These are phyloP conservation scores for Lanistes nyassanus DNA, from an alignment of 1,140 invertebrate genomes.

Conservation along the genomic window DNA sequence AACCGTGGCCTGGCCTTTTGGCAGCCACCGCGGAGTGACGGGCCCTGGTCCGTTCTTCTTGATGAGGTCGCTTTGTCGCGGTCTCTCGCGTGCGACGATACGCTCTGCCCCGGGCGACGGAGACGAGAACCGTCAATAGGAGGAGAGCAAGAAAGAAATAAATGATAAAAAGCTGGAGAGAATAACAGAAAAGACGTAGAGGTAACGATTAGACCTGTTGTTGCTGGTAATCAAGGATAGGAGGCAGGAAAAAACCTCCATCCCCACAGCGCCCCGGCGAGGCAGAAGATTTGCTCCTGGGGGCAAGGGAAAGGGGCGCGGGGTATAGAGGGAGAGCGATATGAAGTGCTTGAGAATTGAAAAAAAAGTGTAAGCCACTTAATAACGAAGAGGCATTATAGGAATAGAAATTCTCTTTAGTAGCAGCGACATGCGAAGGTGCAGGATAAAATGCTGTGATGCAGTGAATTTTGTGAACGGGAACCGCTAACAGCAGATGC, in stretches of 20 bases:
- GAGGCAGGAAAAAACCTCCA: no score
- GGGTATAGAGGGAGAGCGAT: not conserved
- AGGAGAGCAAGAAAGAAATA: not conserved
- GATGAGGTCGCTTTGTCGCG: conserved; percentile 20
- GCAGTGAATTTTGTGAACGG: no score
- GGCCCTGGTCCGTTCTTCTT: conserved; percentile 3
- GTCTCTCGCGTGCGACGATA: not conserved
- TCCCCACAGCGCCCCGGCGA: no score
- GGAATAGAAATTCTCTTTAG: no score
- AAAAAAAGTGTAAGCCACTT: not conserved
- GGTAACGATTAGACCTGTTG: not conserved
- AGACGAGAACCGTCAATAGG: not conserved
- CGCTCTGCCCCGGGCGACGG: not conserved
- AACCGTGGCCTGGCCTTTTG: conserved; percentile 1
- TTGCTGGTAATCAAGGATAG: no score
- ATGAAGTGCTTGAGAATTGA: not conserved
- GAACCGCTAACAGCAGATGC: no score
- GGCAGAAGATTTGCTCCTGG: not conserved
- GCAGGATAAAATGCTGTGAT: no score
- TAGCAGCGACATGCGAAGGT: no score
- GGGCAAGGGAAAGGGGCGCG: not conserved
- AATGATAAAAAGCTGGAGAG: not conserved
- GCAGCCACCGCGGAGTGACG: not conserved
- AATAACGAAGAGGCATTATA: no score
- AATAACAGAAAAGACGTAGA: conserved; percentile 7